phyloP scores from a whole-genome alignment of 2,888 invertebrate genomes.

The Eristalinus aeneus region DNA sequence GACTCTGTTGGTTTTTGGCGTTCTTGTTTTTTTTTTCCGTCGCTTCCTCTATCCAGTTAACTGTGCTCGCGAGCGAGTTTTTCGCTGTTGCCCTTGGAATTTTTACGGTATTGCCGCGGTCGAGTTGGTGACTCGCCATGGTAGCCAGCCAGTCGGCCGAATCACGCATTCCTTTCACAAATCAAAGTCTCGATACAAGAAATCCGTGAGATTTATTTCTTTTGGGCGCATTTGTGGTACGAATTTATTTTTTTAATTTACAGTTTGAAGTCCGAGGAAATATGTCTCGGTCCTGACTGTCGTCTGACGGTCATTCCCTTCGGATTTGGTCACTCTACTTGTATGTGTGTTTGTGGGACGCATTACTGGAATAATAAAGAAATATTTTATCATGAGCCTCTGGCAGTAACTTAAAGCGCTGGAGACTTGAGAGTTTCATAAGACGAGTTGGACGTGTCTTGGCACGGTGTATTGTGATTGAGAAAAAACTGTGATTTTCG shows the following conservation, averaged over 20 bases:
- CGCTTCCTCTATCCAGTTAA: slow-evolving; percentile 33
- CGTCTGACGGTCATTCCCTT: slow-evolving; percentile 66
- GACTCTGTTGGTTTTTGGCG: slow-evolving; percentile 1
- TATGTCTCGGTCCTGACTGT: slow-evolving; percentile 64
- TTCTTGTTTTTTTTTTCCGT: neutral
- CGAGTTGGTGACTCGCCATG: slow-evolving; percentile 48
- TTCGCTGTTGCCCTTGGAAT: slow-evolving; percentile 62
- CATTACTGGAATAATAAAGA: slow-evolving; percentile 72
- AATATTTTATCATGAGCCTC: slow-evolving; percentile 69
- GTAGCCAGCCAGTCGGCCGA: slow-evolving; percentile 32
- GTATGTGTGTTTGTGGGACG: slow-evolving; percentile 1
- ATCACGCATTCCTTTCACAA: slow-evolving; percentile 70
- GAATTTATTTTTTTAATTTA: slow-evolving; percentile 62
- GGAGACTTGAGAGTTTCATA: slow-evolving; percentile 9
- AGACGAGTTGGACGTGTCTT: slow-evolving; percentile 37
- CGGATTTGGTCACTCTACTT: slow-evolving; percentile 11
- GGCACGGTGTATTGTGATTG: neutral
- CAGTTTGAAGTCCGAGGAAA: slow-evolving; percentile 59
- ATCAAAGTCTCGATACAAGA: slow-evolving; percentile 69
- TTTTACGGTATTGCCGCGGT: slow-evolving; percentile 55
- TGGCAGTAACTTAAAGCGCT: slow-evolving; percentile 45
- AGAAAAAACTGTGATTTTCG: slow-evolving; percentile 39
- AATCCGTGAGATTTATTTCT: slow-evolving; percentile 71
- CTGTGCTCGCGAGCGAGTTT: slow-evolving; percentile 36
- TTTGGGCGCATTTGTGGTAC: slow-evolving; percentile 52